phyloP scores from a whole-genome alignment of 2,797 vertebrate genomes.

The Lutjanus argentimaculatus region DNA sequence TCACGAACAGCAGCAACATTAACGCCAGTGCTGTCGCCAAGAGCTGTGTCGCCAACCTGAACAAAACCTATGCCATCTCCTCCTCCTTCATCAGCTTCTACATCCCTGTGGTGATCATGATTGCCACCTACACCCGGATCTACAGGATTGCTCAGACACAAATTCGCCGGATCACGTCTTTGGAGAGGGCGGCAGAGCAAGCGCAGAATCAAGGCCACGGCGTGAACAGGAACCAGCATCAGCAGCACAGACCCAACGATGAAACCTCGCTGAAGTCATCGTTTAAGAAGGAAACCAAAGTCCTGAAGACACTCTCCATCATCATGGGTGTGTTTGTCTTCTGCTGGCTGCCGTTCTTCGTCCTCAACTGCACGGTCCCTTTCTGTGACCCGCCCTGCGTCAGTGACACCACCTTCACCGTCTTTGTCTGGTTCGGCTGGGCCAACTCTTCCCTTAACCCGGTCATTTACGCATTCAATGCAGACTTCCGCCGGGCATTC shows the following conservation, averaged over 20 bases:
- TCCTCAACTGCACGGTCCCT: slow-evolving; percentile 88
- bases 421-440: slow-evolving; percentile 89
- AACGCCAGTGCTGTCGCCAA: slow-evolving; percentile 40
- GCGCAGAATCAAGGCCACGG: slow-evolving; percentile 73
- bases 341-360: slow-evolving; percentile 90
- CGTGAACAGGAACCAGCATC: slow-evolving; percentile 50
- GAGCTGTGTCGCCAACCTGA: slow-evolving; percentile 87
- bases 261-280: slow-evolving; percentile 85
- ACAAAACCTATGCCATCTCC: slow-evolving; percentile 86
- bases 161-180: slow-evolving; percentile 86
- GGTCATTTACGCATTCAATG: slow-evolving; percentile 88
- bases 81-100: slow-evolving; percentile 91
- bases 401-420: slow-evolving; percentile 82
- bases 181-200: slow-evolving; percentile 83
- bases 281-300: slow-evolving; percentile 90
- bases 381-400: slow-evolving; percentile 87
- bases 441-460: slow-evolving; percentile 89
- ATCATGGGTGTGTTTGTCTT: slow-evolving; percentile 88
- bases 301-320: slow-evolving; percentile 87
- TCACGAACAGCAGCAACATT: slow-evolving; percentile 28
- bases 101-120: slow-evolving; percentile 89
- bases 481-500: slow-evolving; percentile 88
- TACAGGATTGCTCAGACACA: slow-evolving; percentile 87
- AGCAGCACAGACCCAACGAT: slow-evolving; percentile 61
- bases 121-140: slow-evolving; percentile 88